phyloP scores from a whole-genome alignment of 1,140 invertebrate genomes.

The Dendrolimus punctatus region DNA sequence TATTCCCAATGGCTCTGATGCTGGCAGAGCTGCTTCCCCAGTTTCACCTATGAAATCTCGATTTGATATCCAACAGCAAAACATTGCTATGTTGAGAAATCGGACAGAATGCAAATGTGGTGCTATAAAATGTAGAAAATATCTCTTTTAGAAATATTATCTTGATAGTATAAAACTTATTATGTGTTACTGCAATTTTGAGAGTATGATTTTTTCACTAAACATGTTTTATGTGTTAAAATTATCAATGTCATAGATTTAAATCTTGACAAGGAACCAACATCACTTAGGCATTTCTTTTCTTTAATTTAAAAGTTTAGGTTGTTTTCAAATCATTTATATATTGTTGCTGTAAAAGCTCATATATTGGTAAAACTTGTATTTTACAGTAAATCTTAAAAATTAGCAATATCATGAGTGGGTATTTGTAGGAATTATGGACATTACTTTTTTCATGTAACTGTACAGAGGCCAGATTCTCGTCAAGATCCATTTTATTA shows the following conservation, averaged over 20 bases:
- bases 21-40: constrained; percentile 28
- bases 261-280: too few relatives aligned
- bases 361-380: too few relatives aligned
- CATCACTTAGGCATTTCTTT: too few relatives aligned
- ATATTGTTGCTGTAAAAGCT: too few relatives aligned
- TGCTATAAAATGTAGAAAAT: constrained; percentile 76
- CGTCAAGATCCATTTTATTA: background rate
- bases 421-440: too few relatives aligned
- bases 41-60: constrained; percentile 47
- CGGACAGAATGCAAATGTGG: constrained; percentile 77
- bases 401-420: too few relatives aligned
- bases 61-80: constrained; percentile 59
- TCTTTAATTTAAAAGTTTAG: too few relatives aligned
- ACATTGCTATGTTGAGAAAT: constrained; percentile 42
- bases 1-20: constrained; percentile 43
- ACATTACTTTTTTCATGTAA: too few relatives aligned
- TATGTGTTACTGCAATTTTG: background rate
- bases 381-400: too few relatives aligned
- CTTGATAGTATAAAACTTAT: background rate
- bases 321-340: too few relatives aligned
- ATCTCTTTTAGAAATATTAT: constrained; percentile 73
- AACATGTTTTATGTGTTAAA: background rate
- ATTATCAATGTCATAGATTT: too few relatives aligned
- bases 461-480: too few relatives aligned
- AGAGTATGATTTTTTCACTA: background rate